Evolutionary conservation across 1,140 invertebrate species (phyloP).

Genomic region (Leptopilina clavipes): DNA sequence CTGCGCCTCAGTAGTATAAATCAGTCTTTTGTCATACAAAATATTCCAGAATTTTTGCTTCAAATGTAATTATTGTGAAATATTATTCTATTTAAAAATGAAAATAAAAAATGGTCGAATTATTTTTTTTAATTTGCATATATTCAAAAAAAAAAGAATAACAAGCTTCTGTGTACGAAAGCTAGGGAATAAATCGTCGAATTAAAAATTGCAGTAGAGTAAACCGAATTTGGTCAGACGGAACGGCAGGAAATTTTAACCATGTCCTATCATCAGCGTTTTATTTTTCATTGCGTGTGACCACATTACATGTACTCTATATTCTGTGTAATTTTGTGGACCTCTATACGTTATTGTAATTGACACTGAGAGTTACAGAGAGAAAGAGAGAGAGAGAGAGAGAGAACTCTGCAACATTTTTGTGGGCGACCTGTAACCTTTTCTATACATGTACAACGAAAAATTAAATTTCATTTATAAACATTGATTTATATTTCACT

Average conservation of each 20-base stretch:
- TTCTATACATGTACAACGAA: background rate
- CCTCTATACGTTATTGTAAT: background rate
- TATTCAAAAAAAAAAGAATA: background rate
- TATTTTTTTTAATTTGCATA: too few relatives aligned
- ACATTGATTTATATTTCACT: background rate
- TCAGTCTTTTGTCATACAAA: too few relatives aligned
- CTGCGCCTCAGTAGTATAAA: too few relatives aligned
- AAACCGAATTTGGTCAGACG: slow-evolving; percentile 16
- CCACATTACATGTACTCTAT: slow-evolving; percentile 25
- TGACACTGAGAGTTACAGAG: background rate
- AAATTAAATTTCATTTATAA: background rate
- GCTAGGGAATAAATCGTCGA: background rate
- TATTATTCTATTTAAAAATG: too few relatives aligned
- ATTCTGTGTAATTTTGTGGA: slow-evolving; percentile 7
- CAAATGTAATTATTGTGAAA: too few relatives aligned
- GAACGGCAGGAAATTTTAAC: background rate
- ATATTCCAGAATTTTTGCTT: too few relatives aligned
- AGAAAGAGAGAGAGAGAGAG: too few relatives aligned
- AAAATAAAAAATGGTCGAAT: too few relatives aligned
- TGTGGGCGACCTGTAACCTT: background rate
- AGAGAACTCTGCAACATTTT: slow-evolving; percentile 4
- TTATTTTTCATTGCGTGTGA: slow-evolving; percentile 17
- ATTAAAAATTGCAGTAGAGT: slow-evolving; percentile 5
- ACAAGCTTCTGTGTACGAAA: background rate
- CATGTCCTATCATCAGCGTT: slow-evolving; percentile 22